Evolutionary conservation across 2,888 invertebrate species (phyloP).

Genomic region (Macrosiphum euphorbiae): DNA sequence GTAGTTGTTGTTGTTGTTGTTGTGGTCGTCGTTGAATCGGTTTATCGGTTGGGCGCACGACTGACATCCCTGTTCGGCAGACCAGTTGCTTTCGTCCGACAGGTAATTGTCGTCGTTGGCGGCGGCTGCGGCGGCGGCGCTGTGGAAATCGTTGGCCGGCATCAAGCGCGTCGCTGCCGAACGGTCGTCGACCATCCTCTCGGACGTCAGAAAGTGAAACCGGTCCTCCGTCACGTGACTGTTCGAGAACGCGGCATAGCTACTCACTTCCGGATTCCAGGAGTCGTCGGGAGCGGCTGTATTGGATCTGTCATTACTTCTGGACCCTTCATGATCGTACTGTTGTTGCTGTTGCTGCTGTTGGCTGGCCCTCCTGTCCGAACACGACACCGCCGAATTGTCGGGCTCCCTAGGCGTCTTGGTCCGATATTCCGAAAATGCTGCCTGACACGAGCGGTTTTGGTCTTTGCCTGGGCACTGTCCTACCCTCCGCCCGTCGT

Average conservation of each 20-base stretch:
- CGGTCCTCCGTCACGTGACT: neutral
- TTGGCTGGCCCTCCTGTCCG: neutral
- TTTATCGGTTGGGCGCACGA: no score
- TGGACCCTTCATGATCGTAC: neutral
- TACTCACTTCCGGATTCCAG: neutral
- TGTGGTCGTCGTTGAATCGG: neutral
- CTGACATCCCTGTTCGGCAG: neutral
- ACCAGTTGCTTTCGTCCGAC: neutral
- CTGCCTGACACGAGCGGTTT: no score
- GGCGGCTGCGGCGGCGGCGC: neutral
- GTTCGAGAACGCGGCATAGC: neutral
- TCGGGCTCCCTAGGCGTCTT: no score
- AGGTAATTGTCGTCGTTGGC: neutral
- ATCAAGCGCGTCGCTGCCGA: neutral
- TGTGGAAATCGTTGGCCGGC: neutral
- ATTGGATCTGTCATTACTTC: neutral
- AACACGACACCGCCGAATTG: no score
- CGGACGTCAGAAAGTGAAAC: neutral
- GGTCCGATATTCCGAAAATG: no score
- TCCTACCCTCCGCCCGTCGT: no score
- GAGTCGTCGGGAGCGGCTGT: neutral
- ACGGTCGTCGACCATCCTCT: neutral
- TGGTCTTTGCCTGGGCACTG: no score
- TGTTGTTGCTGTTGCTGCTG: neutral
- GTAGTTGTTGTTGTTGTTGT: neutral